A percentile compares a stretch with the other conserved stretches of the same genome.
These are phyloP conservation scores for Cottus gobio DNA, from an alignment of 2,113 vertebrate species.

Conservation along the genomic window DNA sequence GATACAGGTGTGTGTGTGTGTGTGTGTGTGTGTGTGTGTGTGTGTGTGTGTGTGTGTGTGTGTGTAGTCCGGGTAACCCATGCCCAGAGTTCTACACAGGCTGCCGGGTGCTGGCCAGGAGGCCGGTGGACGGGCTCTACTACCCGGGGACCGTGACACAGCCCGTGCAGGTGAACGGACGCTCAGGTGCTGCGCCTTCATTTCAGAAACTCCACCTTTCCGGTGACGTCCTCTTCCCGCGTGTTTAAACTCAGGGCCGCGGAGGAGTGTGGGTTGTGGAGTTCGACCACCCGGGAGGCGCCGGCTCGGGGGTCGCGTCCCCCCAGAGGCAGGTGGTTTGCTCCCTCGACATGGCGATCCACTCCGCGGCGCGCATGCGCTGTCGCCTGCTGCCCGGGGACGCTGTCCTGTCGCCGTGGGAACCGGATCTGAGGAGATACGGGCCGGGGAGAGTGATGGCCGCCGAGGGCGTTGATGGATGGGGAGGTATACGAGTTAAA, in stretches of 20 bases:
- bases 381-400: constrained; percentile 82
- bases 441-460: constrained; percentile 86
- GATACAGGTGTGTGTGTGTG: too few species aligned
- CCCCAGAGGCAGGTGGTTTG: constrained; percentile 79
- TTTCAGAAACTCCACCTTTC: too few species aligned
- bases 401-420: constrained; percentile 90
- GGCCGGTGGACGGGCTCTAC: constrained; percentile 86
- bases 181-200: too few species aligned
- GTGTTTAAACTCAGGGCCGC: constrained; percentile 72
- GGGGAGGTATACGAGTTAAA: constrained; percentile 78
- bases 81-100: constrained; percentile 65
- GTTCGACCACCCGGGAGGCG: constrained; percentile 76
- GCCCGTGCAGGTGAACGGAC: constrained; percentile 79
- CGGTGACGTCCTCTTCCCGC: neutral
- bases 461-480: constrained; percentile 74
- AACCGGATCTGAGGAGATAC: constrained; percentile 76
- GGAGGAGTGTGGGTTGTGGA: constrained; percentile 83
- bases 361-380: constrained; percentile 59
- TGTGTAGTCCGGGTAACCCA: constrained; percentile 35
- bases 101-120: constrained; percentile 85
- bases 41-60: too few species aligned
- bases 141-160: constrained; percentile 84
- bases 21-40: neutral
- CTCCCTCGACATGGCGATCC: constrained; percentile 83
- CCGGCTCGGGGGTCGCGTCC: neutral